Evolutionary conservation across 2,888 invertebrate species (phyloP).

Genomic region (Aproaerema taeniolella): DNA sequence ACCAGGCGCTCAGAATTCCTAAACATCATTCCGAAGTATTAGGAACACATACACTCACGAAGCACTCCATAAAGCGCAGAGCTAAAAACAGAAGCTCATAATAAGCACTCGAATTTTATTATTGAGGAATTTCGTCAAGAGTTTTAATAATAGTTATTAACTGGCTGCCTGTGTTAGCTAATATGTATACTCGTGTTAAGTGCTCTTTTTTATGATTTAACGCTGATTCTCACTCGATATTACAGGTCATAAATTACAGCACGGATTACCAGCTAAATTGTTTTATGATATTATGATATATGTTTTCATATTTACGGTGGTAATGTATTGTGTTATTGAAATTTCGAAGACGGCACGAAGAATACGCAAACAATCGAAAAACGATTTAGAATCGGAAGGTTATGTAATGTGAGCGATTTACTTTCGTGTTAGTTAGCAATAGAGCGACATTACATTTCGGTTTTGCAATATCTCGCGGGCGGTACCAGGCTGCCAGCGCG

Average conservation of each 20-base stretch:
- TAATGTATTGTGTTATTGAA: conserved; percentile 26
- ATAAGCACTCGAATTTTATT: conserved; percentile 42
- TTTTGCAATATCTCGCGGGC: conserved; percentile 43
- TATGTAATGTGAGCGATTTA: conserved; percentile 49
- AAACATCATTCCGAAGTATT: conserved; percentile 8
- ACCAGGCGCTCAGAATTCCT: conserved; percentile 10
- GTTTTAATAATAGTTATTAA: conserved; percentile 73
- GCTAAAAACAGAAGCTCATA: conserved; percentile 32
- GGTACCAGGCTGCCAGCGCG: conserved; percentile 28
- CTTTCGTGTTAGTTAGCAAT: conserved; percentile 50
- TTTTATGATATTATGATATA: conserved; percentile 50
- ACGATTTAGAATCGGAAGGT: conserved; percentile 12
- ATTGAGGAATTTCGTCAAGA: conserved; percentile 62
- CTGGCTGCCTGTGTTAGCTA: conserved; percentile 63
- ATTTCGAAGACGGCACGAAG: conserved; percentile 26
- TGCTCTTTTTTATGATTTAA: conserved; percentile 70
- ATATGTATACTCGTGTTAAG: conserved; percentile 64
- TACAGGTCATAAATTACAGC: conserved; percentile 61
- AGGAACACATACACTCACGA: conserved; percentile 20
- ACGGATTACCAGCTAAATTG: conserved; percentile 63
- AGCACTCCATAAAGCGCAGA: conserved; percentile 10
- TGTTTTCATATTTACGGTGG: not conserved
- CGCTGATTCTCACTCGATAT: conserved; percentile 63
- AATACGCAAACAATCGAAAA: conserved; percentile 7
- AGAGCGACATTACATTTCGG: conserved; percentile 39